Evolutionary conservation across 2,113 vertebrate genomes (phyloP), one percentile per base, ranked within the genome.

Genomic region (Spea bombifrons): DNA sequence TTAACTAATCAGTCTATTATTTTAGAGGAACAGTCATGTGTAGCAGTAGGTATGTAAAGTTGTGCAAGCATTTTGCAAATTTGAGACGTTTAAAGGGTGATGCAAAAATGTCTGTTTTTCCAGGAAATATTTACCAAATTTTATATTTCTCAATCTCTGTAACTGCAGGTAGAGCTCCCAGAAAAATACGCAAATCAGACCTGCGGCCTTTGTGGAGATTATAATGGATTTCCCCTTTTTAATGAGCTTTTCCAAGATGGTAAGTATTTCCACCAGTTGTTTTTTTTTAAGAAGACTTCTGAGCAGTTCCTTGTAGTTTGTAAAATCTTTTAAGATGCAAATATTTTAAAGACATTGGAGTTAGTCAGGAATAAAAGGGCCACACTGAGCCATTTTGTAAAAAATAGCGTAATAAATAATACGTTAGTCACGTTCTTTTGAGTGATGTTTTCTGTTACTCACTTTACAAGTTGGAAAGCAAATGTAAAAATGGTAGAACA

Each of bases 131-230:
- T 30, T 30, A 7, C 5, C 30, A n/a, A 1, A 65, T 65, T 65
- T 65, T 7, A 65, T 13, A 59, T 59, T 59, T 59, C 50, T 7
- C 50, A 52, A 30, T 52, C 12, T 13, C 55, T 59, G 55, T 12
- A 8, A 13, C 7, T 13, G 10, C 47, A 80, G 77, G 77, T 80
- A 15, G 7, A 48, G 50, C 46, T 80, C 12, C 30, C 63, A 47
- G 64, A 80, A 0, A 73, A 49, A 49, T 80, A 80, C 52, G 66
- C 8, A 67, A 73, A 80, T 80, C 0, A 66, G 8, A 80, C 77
- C 30, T 80, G 77, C 59, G 77, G 77, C 4, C 64, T 80, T 46
- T 80, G 77, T 73, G 77, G 77, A 49, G 70, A 73, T 16, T 80
- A 12, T 47, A 80, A 80, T 73, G 77, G 63, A 9, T 15, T 67